A percentile compares a stretch with the other conserved stretches of the same genome.
Conservation (phyloP, 2,113 vertebrate genomes). For the Arvicanthis niloticus region DNA sequence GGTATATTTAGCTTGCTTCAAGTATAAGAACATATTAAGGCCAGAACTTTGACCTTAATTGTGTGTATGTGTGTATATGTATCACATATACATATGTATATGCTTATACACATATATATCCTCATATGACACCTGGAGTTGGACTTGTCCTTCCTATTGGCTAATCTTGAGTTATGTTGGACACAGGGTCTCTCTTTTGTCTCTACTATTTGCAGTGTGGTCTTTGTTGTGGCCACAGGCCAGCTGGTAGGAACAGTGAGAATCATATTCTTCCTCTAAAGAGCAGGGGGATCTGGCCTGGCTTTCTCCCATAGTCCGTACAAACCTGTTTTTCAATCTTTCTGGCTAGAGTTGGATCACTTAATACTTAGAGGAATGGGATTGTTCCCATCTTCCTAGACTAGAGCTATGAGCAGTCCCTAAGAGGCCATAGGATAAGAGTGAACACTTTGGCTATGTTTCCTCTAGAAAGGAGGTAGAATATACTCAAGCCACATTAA, state of each 20-base stretch:
- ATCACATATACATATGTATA: no score
- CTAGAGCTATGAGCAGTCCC: neutral
- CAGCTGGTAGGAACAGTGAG: neutral
- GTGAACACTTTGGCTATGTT: neutral
- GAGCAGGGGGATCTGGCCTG: neutral
- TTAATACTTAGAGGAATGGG: neutral
- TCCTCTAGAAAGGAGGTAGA: neutral
- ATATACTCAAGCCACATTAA: neutral
- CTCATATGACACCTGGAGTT: neutral
- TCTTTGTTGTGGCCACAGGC: neutral
- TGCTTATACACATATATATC: no score
- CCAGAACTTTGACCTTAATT: neutral
- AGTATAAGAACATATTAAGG: slow-evolving; percentile 16
- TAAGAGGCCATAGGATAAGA: neutral
- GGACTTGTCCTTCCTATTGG: neutral
- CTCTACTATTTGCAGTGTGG: neutral
- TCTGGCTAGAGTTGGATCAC: neutral
- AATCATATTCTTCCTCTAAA: neutral
- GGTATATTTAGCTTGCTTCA: slow-evolving; percentile 15
- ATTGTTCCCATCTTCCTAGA: neutral
- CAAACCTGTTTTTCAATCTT: neutral
- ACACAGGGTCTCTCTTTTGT: neutral
- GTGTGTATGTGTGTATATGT: neutral
- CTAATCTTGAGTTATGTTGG: neutral
- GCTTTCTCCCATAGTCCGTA: neutral